Evolutionary conservation across 2,797 vertebrate genomes (phyloP), one percentile per base, ranked within the genome.

Genomic region (Geotrypetes seraphini): DNA sequence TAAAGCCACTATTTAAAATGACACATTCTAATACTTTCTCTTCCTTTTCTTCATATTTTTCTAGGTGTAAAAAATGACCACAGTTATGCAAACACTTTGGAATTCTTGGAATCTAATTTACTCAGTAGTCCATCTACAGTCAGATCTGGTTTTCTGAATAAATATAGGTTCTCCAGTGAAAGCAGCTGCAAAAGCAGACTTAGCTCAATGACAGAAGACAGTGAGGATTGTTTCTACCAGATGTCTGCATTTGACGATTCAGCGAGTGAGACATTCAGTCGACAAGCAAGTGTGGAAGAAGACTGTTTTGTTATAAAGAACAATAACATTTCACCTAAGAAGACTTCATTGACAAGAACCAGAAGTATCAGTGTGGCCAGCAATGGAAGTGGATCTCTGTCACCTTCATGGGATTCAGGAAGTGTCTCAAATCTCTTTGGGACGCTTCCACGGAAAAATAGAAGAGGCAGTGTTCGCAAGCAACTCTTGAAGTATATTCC

Each of bases 401-500:
- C 94, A 8, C 86, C 91, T 0, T 64, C 76, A 22, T 90, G 87
- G 79, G 86, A 90, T 3, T 53, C 73, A 8, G 27, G 39, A 7
- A 47, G 66, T 46, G 57, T 47, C 50, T 54, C 74, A 17, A 70
- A 78, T 5, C 13, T 87, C 31, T 96, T 93, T 7, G 94, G 90
- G 12, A 99, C 94, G 2, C 68, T 98, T 12, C 91, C 94, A 1
- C 74, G 96, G 23, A 92, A 85, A 47, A 49, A 41, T 39, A 75
- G 83, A 53, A 78, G 66, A 42, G 40, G 40, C 34, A 93, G 79
- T 1, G 73, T 95, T 5, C 75, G 91, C 10, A 92, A 84, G 55
- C 84, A 89, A 2, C 79, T 99, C 10, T 11, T 91, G 27, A 97
- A 82, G 47, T 82, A 95, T 52, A 75, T 99, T 9, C 92, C 96